Conservation (phyloP, 2,113 vertebrate species). For the Promerops cafer region DNA sequence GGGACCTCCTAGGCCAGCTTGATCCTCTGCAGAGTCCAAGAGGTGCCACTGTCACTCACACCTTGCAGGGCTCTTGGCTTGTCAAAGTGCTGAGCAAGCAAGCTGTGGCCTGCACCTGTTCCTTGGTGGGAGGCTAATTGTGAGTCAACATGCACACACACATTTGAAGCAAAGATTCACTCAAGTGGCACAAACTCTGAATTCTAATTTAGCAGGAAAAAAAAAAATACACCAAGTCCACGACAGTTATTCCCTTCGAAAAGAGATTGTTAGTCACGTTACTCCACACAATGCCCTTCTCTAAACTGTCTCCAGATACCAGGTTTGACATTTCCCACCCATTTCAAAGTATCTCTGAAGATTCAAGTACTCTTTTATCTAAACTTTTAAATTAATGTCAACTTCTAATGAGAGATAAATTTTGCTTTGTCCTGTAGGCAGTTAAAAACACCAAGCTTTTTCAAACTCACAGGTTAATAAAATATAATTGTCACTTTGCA, state of each 20-base stretch:
- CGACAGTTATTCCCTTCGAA: background rate
- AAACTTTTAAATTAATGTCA: background rate
- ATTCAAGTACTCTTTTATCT: background rate
- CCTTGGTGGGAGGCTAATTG: background rate
- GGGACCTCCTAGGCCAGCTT: background rate
- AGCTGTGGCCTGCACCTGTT: background rate
- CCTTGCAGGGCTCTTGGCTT: background rate
- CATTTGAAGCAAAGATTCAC: background rate
- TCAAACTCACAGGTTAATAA: background rate
- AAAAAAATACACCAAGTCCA: background rate
- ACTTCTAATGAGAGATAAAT: background rate
- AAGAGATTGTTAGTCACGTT: background rate
- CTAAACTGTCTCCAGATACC: background rate
- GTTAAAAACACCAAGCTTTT: background rate
- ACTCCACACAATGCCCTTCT: accelerated
- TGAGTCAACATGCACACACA: background rate
- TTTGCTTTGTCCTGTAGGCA: background rate
- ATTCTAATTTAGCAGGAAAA: background rate
- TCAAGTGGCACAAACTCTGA: background rate
- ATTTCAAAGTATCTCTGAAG: background rate
- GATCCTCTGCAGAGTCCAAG: background rate
- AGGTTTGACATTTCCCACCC: background rate
- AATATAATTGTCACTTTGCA: background rate
- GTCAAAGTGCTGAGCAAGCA: background rate
- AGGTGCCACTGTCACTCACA: background rate